Evolutionary conservation across 2,113 vertebrate genomes (phyloP).

Genomic region (Ranitomeya imitator): DNA sequence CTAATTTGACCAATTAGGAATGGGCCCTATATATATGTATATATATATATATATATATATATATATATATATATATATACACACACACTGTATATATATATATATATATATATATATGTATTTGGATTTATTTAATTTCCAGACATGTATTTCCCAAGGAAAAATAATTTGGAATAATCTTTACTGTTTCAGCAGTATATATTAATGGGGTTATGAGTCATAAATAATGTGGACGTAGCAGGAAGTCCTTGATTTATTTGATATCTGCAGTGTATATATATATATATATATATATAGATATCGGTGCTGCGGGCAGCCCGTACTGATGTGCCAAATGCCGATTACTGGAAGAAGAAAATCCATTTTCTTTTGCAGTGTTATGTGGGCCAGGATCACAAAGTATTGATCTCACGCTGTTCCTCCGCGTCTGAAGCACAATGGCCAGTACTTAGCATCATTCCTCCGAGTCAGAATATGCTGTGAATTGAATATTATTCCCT

Average conservation of each 20-base stretch:
- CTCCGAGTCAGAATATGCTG: background rate
- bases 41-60: too few species aligned
- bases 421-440: background rate
- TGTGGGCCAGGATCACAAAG: slow-evolving; percentile 18
- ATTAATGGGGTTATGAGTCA: background rate
- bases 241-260: background rate
- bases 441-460: slow-evolving; percentile 28
- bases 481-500: background rate
- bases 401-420: slow-evolving; percentile 36
- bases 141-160: background rate
- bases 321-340: background rate
- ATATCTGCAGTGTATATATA: background rate
- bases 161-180: background rate
- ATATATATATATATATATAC: too few species aligned
- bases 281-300: background rate
- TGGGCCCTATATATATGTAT: too few species aligned
- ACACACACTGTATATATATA: too few species aligned
- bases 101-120: too few species aligned
- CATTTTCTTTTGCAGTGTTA: background rate
- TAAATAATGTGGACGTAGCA: slow-evolving; percentile 1
- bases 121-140: too few species aligned
- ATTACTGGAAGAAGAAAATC: slow-evolving; percentile 5
- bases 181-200: background rate
- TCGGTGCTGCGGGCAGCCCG: background rate
- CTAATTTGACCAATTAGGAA: too few species aligned